Conservation (phyloP, 2,888 invertebrate species). For the Subacronicta megacephala region DNA sequence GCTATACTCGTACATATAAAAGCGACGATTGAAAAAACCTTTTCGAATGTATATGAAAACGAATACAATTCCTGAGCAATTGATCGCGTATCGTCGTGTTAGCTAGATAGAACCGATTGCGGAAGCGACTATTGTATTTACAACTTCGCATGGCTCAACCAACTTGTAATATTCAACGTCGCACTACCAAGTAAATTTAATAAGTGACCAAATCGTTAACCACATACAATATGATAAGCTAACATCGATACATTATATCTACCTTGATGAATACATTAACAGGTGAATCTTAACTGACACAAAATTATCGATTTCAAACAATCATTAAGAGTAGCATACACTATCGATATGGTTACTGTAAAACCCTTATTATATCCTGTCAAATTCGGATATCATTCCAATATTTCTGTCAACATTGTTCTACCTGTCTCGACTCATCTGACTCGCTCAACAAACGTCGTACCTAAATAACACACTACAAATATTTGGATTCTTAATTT, state of each 20-base stretch:
- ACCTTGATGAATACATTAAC: constrained; percentile 87
- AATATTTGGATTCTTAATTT: constrained; percentile 78
- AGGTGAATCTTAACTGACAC: constrained; percentile 85
- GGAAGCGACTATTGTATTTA: constrained; percentile 78
- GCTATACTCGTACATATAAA: constrained; percentile 63
- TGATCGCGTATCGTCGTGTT: constrained; percentile 62
- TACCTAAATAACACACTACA: constrained; percentile 83
- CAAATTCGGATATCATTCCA: constrained; percentile 77
- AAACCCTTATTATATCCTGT: constrained; percentile 77
- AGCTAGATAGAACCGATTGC: constrained; percentile 65
- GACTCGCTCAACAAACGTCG: constrained; percentile 69
- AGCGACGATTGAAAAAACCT: constrained; percentile 79
- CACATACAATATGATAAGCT: constrained; percentile 84
- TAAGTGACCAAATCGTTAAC: constrained; percentile 79
- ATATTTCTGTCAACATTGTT: constrained; percentile 67
- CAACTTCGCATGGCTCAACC: constrained; percentile 70
- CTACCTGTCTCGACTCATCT: constrained; percentile 62
- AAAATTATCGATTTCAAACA: constrained; percentile 82
- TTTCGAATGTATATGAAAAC: constrained; percentile 80
- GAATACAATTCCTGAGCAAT: constrained; percentile 89
- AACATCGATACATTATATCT: constrained; percentile 85
- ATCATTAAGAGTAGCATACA: constrained; percentile 73
- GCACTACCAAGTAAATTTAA: constrained; percentile 69
- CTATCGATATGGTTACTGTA: constrained; percentile 87
- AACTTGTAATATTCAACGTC: constrained; percentile 82